These are phyloP conservation scores for Caenorhabditis remanei DNA, from an alignment of 1,140 invertebrate genomes.

Conservation along the genomic window DNA sequence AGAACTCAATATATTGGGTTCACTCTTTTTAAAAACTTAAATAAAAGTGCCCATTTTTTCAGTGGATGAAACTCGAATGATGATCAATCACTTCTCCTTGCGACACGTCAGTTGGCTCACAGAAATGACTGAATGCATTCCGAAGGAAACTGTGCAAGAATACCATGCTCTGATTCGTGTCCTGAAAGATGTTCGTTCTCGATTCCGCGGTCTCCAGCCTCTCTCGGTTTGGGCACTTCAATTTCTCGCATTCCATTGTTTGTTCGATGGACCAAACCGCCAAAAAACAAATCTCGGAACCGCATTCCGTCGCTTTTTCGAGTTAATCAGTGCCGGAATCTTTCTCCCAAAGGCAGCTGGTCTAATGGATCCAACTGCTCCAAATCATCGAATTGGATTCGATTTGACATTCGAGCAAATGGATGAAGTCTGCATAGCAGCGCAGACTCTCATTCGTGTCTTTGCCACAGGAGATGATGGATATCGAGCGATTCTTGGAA, in stretches of 20 bases:
- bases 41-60: background rate
- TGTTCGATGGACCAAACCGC: background rate
- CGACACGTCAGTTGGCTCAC: background rate
- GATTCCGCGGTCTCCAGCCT: background rate
- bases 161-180: constrained; percentile 5
- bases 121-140: too few relatives aligned
- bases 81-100: constrained; percentile 9
- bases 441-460: constrained; percentile 5
- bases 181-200: constrained; percentile 10
- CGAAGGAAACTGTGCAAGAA: background rate
- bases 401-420: constrained; percentile 17
- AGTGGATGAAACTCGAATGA: constrained; percentile 5
- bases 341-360: background rate
- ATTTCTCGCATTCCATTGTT: constrained; percentile 5
- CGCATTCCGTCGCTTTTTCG: constrained; percentile 30
- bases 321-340: background rate
- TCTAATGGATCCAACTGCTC: background rate
- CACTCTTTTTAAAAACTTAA: background rate
- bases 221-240: constrained; percentile 14
- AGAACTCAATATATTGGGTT: too few relatives aligned
- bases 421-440: constrained; percentile 9
- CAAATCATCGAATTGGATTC: constrained; percentile 32
- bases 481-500: constrained; percentile 23
- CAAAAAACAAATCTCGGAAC: constrained; percentile 8
- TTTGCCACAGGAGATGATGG: constrained; percentile 28